Evolutionary conservation across 2,888 invertebrate species (phyloP), one percentile per base, ranked within the genome.

Genomic region (Adela reaumurella): DNA sequence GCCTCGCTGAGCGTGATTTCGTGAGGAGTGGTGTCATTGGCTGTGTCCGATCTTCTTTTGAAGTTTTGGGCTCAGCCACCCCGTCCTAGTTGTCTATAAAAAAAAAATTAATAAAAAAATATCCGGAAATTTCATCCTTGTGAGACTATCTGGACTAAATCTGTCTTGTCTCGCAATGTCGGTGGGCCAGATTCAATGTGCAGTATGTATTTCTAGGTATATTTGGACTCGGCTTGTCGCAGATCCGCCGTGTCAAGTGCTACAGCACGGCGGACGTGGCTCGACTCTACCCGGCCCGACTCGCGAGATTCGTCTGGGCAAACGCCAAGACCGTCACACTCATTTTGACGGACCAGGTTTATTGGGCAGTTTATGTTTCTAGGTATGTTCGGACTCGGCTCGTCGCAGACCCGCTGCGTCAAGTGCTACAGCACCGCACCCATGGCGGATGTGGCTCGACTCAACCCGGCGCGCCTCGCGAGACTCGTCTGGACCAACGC

Each of bases 361-460:
- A 35, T 8, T 14, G 35, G 6, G 14, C 35, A 14, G 6, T 35
- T 14, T 8, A 14, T 35, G 11, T 46, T 35, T 50, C 0, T 63
- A 84, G 93, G 94, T 48, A 92, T 98, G 88, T 97, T 99, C 78
- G 98, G 97, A 1, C 82, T 99, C 60, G 99, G 99, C 16, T 94
- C 97, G 56, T 94, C 95, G 4, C 97, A 97, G 74, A 97, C 97
- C 0, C 89, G 94, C 51, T 97, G 97, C 74, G 89, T 97, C 43
- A 96, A 97, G 67, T 94, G 95, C 46, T 95, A 94, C 79, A 95
- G 94, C 56, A 94, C 95, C 0, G 91, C 92, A 4, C 94, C 94
- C 0, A 90, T 95, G 67, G 93, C 94, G 10, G 94, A 95, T 67
- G 90, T 92, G 24, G 83, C 90, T 1, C 83, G 92, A 0, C 79